Evolutionary conservation across 2,113 vertebrate genomes (phyloP).

Genomic region (Argyrosomus japonicus): DNA sequence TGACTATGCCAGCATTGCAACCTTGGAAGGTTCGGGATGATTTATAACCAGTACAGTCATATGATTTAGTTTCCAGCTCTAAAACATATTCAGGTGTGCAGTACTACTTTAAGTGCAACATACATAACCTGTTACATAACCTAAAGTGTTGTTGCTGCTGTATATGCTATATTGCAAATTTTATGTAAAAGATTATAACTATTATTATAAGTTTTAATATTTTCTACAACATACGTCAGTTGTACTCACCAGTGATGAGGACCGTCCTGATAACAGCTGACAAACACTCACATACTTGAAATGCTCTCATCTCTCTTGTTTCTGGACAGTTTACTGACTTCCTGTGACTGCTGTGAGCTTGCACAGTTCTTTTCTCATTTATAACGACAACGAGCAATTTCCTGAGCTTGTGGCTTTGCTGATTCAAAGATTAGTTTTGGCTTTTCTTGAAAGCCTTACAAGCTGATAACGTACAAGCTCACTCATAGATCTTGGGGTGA

Average conservation of each 20-base stretch:
- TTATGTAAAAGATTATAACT: too few relatives aligned
- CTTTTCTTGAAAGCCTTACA: background rate
- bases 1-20: too few relatives aligned
- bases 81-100: too few relatives aligned
- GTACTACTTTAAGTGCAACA: too few relatives aligned
- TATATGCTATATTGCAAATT: too few relatives aligned
- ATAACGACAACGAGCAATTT: constrained; percentile 42
- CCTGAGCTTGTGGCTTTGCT: constrained; percentile 64
- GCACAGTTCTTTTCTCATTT: background rate
- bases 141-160: too few relatives aligned
- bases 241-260: constrained; percentile 74
- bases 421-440: constrained; percentile 38
- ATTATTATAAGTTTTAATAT: background rate
- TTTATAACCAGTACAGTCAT: too few relatives aligned
- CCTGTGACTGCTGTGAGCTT: background rate
- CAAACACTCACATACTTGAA: constrained; percentile 9
- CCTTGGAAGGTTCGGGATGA: too few relatives aligned
- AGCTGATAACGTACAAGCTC: background rate
- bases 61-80: too few relatives aligned
- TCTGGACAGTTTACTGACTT: background rate
- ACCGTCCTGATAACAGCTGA: constrained; percentile 33
- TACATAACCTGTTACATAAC: too few relatives aligned
- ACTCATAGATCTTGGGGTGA: background rate
- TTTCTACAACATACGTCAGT: background rate
- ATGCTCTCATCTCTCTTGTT: constrained; percentile 30